Base-by-base conservation (phyloP, 2,797 vertebrate genomes). In the Rhabdophis nuchalis region DNA sequence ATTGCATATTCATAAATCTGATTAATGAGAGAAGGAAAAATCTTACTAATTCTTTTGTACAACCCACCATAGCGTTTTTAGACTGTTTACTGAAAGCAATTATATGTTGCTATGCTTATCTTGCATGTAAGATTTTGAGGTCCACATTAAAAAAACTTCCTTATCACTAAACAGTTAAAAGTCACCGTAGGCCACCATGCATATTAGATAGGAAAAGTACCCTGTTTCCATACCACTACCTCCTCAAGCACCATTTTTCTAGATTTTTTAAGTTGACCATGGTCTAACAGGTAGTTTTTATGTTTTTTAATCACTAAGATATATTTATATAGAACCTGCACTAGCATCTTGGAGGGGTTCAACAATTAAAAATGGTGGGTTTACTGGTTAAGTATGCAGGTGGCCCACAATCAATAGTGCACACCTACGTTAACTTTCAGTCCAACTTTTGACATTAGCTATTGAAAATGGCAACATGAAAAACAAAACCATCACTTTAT, bases 51-150 rank as follows among this genome's bases (percentile, higher is more conserved):
- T n/a, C 12, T 91, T 27, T 52, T 90, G 14, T 82, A 57, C 90
- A 68, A 41, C 27, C 29, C 88, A 68, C 61, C 82, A n/a, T 52
- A 27, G 36, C 68, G 90, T 89, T 87, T 89, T 93, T 29, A 27
- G 25, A 52, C 89, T 87, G 1, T 89, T 72, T 60, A 85, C 85
- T 6, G 0, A 92, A 94, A 93, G 16, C 18, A 94, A 41, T 14
- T 60, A 72, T 50, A 4, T 54, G 90, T 27, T 64, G 13, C 5
- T 86, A 52, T 64, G 60, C 20, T 5, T 41, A 13, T n/a, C 89
- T 57, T 29, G 2, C 36, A 18, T 82, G 77, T 82, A 82, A 46
- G 41, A 82, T 82, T 82, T 82, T 82, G 41, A 46, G 11, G 77
- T 46, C 36, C 10, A 46, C 77, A 46, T 82, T 82, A 50, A 50